These are phyloP conservation scores for Pandion haliaetus DNA, from an alignment of 2,113 vertebrate genomes.

Conservation along the genomic window DNA sequence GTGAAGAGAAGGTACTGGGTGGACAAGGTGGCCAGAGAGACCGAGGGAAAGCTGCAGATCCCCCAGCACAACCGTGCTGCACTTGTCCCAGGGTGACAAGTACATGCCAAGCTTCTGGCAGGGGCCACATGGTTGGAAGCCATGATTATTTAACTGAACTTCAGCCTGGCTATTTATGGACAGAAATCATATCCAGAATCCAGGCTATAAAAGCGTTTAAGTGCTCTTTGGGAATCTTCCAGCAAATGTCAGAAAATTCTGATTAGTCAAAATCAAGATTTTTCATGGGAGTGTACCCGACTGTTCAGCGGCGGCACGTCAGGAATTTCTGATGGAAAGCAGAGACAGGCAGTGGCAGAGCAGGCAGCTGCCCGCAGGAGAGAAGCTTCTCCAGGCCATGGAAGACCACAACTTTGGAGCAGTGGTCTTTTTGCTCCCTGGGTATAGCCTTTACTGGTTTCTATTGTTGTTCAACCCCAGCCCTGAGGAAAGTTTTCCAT, in stretches of 20 bases:
- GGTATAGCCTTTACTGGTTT: not conserved
- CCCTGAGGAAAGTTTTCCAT: not conserved
- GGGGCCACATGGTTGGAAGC: not conserved
- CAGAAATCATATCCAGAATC: not conserved
- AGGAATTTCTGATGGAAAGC: not conserved
- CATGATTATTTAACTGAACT: not conserved
- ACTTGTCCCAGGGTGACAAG: not conserved
- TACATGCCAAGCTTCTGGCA: not conserved
- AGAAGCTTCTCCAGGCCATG: not conserved
- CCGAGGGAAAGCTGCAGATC: not conserved
- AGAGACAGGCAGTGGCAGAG: not conserved
- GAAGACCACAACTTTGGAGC: not conserved
- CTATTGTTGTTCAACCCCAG: not conserved
- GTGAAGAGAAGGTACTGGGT: not conserved
- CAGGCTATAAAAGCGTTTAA: not conserved
- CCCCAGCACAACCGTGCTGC: not conserved
- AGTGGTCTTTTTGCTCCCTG: not conserved
- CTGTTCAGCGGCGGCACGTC: not conserved
- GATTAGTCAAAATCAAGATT: slow-evolving; percentile 30
- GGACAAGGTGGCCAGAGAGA: not conserved
- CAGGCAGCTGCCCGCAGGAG: not conserved
- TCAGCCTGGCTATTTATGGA: slow-evolving; percentile 47
- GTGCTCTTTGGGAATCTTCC: slow-evolving; percentile 39
- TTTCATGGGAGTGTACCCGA: not conserved
- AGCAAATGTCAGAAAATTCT: slow-evolving; percentile 28